Evolutionary conservation across 2,797 vertebrate species (phyloP), one percentile per base, ranked within the genome.

Genomic region (Ctenochaetus hawaiiensis): DNA sequence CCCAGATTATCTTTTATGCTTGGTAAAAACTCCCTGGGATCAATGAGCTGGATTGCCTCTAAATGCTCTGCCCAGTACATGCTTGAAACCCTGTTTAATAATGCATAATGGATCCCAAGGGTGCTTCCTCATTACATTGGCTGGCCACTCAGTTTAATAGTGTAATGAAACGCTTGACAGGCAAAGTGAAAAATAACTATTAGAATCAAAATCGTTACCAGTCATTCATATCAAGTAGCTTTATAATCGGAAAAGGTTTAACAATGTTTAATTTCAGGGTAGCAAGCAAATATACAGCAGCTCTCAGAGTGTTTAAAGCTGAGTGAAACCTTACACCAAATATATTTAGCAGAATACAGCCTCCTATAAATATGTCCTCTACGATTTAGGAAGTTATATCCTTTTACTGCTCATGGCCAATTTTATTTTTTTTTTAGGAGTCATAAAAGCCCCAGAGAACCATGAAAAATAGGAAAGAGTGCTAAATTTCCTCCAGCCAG

Each of bases 51-150:
- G 8, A 59, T 61, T 56, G 49, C 47, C 69, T 64, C 44, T 57
- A 45, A 73, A 76, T 79, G 20, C 44, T 60, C 26, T n/a, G n/a
- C n/a, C 44, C 47, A 51, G 64, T 65, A 60, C 56, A 68, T 17
- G 63, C 26, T 76, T 54, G 44, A 77, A 78, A 63, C 12, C 17
- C 73, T 66, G 23, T 67, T 87, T 83, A 84, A 86, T 86, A 82
- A 84, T 74, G 66, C 68, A 72, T 63, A 49, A 87, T 66, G 63
- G 63, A 60, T 75, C 88, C 60, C 62, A 16, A 23, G 64, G 81
- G 80, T 75, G 78, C 73, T 22, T 77, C 77, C 43, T 65, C 58
- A 60, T 81, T 80, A 82, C 54, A 56, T 22, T 39, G 22, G 22
- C 65, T 14, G 60, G 76, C 75, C 76, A 75, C 43, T 80, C 69